phyloP scores from a whole-genome alignment of 2,888 invertebrate species.

The Netelia fuscicornis region DNA sequence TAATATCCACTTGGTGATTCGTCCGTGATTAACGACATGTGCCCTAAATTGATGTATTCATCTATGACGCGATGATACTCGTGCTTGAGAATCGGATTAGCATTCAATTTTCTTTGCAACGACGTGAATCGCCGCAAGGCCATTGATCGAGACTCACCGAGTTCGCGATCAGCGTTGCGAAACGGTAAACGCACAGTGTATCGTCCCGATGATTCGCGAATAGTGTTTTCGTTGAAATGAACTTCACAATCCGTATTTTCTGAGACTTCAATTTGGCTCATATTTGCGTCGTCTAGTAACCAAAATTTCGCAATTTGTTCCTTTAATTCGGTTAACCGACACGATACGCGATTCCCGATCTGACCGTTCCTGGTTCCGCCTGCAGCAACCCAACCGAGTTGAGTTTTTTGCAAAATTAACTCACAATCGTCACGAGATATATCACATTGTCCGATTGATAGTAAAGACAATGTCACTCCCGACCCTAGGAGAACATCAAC shows the following conservation, averaged over 20 bases:
- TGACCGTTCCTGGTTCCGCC: too few relatives aligned
- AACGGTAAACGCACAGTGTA: constrained; percentile 37
- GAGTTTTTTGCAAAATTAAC: too few relatives aligned
- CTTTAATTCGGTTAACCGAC: too few relatives aligned
- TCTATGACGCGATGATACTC: constrained; percentile 62
- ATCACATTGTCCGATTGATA: too few relatives aligned
- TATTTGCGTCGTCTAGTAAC: too few relatives aligned
- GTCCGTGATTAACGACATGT: constrained; percentile 53
- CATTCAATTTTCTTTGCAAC: constrained; percentile 36
- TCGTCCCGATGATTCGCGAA: constrained; percentile 19
- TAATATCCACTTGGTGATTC: constrained; percentile 57
- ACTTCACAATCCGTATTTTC: constrained; percentile 35
- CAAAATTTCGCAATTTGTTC: too few relatives aligned
- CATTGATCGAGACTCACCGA: constrained; percentile 62
- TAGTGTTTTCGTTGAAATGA: constrained; percentile 34
- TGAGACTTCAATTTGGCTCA: constrained; percentile 33
- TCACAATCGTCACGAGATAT: too few relatives aligned
- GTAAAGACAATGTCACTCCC: too few relatives aligned
- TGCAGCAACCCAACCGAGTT: too few relatives aligned
- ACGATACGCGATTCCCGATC: too few relatives aligned
- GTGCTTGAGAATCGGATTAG: constrained; percentile 45
- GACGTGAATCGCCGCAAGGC: constrained; percentile 54
- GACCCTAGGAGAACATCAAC: too few relatives aligned
- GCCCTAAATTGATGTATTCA: constrained; percentile 60
- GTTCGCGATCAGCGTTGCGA: constrained; percentile 47